Percentiles rank a stretch among this genome's conserved stretches.
Conservation (phyloP, 2,113 vertebrate genomes). For the Eretmodus cyanostictus region DNA sequence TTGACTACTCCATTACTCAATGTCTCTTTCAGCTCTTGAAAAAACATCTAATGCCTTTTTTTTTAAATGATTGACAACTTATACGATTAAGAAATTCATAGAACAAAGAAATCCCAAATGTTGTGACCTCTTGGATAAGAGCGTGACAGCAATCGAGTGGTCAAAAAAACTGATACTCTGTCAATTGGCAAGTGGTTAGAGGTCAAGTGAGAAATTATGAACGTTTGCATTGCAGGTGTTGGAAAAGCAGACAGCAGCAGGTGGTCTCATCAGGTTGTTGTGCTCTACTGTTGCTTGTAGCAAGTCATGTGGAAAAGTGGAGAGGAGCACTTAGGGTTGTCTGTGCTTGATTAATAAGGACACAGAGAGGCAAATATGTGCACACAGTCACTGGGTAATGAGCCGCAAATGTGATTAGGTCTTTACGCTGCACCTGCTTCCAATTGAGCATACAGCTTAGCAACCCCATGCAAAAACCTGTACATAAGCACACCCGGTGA, state of each 20-base stretch:
- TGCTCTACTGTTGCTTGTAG: constrained; percentile 66
- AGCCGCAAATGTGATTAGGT: constrained; percentile 72
- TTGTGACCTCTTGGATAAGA: background rate
- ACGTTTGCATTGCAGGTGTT: constrained; percentile 54
- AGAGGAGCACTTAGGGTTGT: constrained; percentile 69
- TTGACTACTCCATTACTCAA: background rate
- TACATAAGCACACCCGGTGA: constrained; percentile 4
- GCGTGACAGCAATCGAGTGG: background rate
- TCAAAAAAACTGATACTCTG: constrained; percentile 3
- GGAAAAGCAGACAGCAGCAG: constrained; percentile 49
- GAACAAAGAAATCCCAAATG: background rate
- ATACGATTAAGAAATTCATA: background rate
- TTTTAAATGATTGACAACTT: background rate
- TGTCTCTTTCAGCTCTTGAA: background rate
- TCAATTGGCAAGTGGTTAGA: constrained; percentile 37
- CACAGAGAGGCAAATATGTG: constrained; percentile 71
- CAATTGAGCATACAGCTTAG: constrained; percentile 64
- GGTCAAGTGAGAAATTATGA: constrained; percentile 63
- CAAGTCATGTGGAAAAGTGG: constrained; percentile 72
- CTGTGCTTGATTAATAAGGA: constrained; percentile 72
- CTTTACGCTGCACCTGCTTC: constrained; percentile 72
- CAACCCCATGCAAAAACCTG: constrained; percentile 35
- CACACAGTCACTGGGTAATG: constrained; percentile 69
- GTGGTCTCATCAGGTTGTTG: constrained; percentile 65
- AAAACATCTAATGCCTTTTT: background rate